Evolutionary conservation across 2,888 invertebrate species (phyloP).

Genomic region (Sarcophaga subvicina): DNA sequence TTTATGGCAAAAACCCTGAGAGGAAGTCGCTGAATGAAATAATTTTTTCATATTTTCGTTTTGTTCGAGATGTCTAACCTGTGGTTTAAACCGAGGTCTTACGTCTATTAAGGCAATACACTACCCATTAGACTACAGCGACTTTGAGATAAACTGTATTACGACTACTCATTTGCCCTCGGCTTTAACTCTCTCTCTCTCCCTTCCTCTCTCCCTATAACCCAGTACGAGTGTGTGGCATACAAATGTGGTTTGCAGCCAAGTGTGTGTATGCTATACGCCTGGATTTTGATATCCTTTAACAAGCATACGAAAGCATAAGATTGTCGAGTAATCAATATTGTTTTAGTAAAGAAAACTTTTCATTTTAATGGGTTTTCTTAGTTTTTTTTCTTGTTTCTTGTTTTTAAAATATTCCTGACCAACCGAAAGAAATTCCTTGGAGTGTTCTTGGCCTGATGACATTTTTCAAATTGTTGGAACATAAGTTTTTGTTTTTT

Average conservation of each 20-base stretch:
- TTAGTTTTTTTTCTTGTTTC: constrained; percentile 25
- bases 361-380: constrained; percentile 43
- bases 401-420: constrained; percentile 5
- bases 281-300: not conserved
- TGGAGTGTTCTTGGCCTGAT: constrained; percentile 56
- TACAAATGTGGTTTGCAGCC: not conserved
- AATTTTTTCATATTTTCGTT: no score
- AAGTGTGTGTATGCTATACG: constrained; percentile 7
- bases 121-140: no score
- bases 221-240: no score
- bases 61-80: no score
- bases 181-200: not conserved
- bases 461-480: constrained; percentile 62
- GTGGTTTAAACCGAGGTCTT: not conserved
- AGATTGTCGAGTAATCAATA: constrained; percentile 67
- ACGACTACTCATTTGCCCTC: not conserved
- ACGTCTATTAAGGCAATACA: constrained; percentile 48
- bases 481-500: constrained; percentile 40
- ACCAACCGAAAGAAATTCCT: constrained; percentile 47
- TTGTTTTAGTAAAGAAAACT: constrained; percentile 36
- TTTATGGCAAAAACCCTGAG: no score
- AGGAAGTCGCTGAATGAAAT: no score
- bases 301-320: constrained; percentile 30
- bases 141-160: not conserved
- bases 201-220: no score